phyloP scores from a whole-genome alignment of 2,888 invertebrate species.

The Griposia aprilina region DNA sequence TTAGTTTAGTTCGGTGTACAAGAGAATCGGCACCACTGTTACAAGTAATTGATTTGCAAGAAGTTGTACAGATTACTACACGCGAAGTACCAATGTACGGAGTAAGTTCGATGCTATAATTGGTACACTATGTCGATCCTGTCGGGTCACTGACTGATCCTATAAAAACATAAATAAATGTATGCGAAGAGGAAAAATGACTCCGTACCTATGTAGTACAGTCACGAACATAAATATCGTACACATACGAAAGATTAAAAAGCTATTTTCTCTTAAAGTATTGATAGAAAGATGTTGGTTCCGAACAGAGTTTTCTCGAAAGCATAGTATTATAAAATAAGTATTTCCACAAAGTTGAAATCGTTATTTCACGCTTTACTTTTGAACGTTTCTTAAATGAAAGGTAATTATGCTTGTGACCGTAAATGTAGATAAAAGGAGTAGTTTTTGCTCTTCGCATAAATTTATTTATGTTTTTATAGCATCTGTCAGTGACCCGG shows the following conservation, averaged over 20 bases:
- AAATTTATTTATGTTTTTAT: no score
- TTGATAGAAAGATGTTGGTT: not conserved
- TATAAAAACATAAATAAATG: not conserved
- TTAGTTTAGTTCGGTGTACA: no score
- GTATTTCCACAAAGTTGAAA: not conserved
- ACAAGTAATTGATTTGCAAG: not conserved
- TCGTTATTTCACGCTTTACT: not conserved
- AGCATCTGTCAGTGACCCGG: no score
- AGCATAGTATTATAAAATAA: not conserved
- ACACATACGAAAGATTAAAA: not conserved
- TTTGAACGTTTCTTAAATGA: not conserved
- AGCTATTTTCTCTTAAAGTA: not conserved
- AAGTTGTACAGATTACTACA: not conserved
- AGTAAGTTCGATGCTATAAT: not conserved
- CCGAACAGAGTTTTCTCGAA: not conserved
- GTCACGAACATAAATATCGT: not conserved
- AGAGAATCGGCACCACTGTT: no score
- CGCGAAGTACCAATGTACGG: not conserved
- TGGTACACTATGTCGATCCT: not conserved
- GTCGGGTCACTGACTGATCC: not conserved
- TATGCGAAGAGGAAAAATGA: not conserved
- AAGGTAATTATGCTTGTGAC: not conserved
- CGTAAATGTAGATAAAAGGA: no score
- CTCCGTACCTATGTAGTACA: not conserved
- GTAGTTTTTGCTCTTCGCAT: no score